Conservation (phyloP, 2,113 vertebrate genomes). For the Eleginops maclovinus region DNA sequence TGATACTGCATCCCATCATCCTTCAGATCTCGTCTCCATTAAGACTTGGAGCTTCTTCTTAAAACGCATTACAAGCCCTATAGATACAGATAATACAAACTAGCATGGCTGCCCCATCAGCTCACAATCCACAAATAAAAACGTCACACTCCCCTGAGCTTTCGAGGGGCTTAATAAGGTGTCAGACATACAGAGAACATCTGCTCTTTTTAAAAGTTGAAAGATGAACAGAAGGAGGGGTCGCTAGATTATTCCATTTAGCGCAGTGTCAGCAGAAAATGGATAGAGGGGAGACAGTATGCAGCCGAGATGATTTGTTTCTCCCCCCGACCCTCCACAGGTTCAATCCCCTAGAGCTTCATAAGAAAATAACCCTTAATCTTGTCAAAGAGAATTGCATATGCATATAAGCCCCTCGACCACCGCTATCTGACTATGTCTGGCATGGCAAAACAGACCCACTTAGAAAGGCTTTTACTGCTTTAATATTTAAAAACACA, state of each 20-base stretch:
- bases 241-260: slow-evolving; percentile 45
- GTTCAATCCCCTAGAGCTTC: slow-evolving; percentile 35
- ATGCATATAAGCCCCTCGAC: slow-evolving; percentile 34
- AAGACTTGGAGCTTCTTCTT: not conserved
- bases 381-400: slow-evolving; percentile 68
- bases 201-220: slow-evolving; percentile 52
- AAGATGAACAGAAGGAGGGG: slow-evolving; percentile 40
- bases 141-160: slow-evolving; percentile 28
- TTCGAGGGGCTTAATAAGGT: slow-evolving; percentile 53
- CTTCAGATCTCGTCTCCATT: slow-evolving; percentile 1
- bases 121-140: slow-evolving; percentile 44
- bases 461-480: not conserved
- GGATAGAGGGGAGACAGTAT: slow-evolving; percentile 5
- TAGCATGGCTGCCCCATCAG: slow-evolving; percentile 34
- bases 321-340: slow-evolving; percentile 8
- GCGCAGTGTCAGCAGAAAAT: slow-evolving; percentile 61
- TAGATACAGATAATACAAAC: slow-evolving; percentile 38
- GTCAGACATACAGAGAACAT: slow-evolving; percentile 52
- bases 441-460: slow-evolving; percentile 9
- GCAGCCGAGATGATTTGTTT: slow-evolving; percentile 36
- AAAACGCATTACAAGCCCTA: slow-evolving; percentile 4
- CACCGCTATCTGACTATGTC: slow-evolving; percentile 13
- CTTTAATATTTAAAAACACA: slow-evolving; percentile 35
- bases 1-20: not conserved
- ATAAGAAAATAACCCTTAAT: slow-evolving; percentile 69